Percentiles rank a stretch among this genome's conserved stretches.
phyloP scores from a whole-genome alignment of 2,113 vertebrate genomes.

The Tauraco erythrolophus region DNA sequence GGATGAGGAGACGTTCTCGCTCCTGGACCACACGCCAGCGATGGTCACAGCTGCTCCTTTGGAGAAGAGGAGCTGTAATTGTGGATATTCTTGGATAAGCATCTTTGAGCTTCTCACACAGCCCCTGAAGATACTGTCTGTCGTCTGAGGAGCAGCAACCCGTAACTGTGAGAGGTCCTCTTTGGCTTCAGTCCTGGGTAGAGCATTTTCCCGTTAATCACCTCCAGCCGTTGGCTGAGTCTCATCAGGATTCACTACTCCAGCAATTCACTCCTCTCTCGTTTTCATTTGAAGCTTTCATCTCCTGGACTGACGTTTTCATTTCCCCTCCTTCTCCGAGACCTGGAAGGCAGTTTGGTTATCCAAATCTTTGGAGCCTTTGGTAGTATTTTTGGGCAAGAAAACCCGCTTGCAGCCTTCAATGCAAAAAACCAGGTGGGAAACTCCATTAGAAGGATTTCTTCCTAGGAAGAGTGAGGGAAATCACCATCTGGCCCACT shows the following conservation, averaged over 20 bases:
- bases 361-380: not conserved
- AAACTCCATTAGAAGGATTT: not conserved
- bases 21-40: not conserved
- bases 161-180: fast-evolving
- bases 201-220: not conserved
- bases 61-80: not conserved
- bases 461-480: not conserved
- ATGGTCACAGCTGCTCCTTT: not conserved
- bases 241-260: not conserved
- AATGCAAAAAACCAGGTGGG: fast-evolving
- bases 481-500: not conserved
- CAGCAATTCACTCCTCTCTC: not conserved
- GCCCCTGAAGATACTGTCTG: not conserved
- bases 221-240: not conserved
- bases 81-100: not conserved
- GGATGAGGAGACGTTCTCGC: not conserved
- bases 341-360: not conserved
- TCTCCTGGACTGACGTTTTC: not conserved
- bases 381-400: not conserved
- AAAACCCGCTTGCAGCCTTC: not conserved
- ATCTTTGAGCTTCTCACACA: not conserved
- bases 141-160: not conserved
- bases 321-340: not conserved
- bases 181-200: not conserved
- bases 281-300: not conserved